Evolutionary conservation across 1,140 invertebrate genomes (phyloP), one percentile per base, ranked within the genome.

Genomic region (Rhopalosiphum padi): DNA sequence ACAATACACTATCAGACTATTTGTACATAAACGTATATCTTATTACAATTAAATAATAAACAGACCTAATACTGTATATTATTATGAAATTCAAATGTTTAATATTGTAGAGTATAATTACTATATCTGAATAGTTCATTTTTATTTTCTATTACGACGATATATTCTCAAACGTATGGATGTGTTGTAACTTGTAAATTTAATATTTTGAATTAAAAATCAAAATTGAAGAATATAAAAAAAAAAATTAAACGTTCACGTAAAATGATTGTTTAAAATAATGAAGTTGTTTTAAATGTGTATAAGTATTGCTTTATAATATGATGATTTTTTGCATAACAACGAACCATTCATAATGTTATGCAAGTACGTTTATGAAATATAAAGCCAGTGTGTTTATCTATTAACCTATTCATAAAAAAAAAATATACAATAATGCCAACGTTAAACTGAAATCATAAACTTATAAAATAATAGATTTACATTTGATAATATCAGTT

Each of bases 71-170:
- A 46, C 46, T 46, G 46, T 46, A 46, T 68, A n/a, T 68, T 68
- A n/a, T 68, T 68, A 68, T 68, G 18, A 68, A 68, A 68, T n/a
- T 68, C 15, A 68, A n/a, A n/a, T 68, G 18, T n/a, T 68, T n/a
- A 68, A 85, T 43, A 85, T 85, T 41, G 83, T 85, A 41, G 9
- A 22, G 83, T 41, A 85, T 85, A 85, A 25, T 86, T 86, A 86
- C 41, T 46, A 86, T 86, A 15, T 30, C 83, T 46, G 41, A 86
- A 43, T 86, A 86, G 83, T 86, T 25, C 83, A 86, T 86, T 46
- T 86, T 1, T 22, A 18, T 86, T 86, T 86, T 46, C 15, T 22
- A 43, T 15, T 43, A 15, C 41, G 83, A 43, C 3, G 11, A 41
- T 41, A 30, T 11, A 86, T 23, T 46, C 9, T 86, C 83, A 43